phyloP scores from a whole-genome alignment of 2,888 invertebrate species.

The Megamerina dolium region DNA sequence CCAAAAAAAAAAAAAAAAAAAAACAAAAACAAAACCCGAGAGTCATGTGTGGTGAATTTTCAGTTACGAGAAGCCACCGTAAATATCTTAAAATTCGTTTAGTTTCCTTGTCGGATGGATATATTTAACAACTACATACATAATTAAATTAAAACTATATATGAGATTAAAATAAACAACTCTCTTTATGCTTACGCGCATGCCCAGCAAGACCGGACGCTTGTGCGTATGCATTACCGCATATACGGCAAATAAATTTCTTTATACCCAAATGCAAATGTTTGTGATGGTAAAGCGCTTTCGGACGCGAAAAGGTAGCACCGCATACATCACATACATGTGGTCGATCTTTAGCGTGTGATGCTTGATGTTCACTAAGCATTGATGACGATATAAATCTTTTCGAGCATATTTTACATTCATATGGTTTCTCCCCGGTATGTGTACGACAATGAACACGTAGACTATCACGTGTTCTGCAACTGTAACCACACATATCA shows the following conservation, averaged over 20 bases:
- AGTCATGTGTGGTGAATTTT: no score
- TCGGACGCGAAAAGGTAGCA: slow-evolving; percentile 31
- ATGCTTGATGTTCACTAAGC: slow-evolving; percentile 24
- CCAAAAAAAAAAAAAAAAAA: no score
- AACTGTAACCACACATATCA: slow-evolving; percentile 19
- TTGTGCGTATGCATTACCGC: slow-evolving; percentile 34
- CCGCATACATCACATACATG: slow-evolving; percentile 30
- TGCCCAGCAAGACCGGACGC: slow-evolving; percentile 35
- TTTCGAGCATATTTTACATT: slow-evolving; percentile 23
- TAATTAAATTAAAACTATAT: neutral
- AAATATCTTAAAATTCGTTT: neutral
- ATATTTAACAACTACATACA: neutral
- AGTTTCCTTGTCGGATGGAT: neutral
- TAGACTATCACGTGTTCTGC: slow-evolving; percentile 32
- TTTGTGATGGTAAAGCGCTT: slow-evolving; percentile 32
- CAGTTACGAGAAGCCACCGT: no score
- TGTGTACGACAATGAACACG: slow-evolving; percentile 21
- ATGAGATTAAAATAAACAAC: slow-evolving; percentile 2
- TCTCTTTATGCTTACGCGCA: slow-evolving; percentile 27
- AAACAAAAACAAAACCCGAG: no score
- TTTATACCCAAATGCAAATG: slow-evolving; percentile 32
- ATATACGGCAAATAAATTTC: slow-evolving; percentile 35
- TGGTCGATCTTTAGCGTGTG: slow-evolving; percentile 26
- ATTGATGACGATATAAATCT: slow-evolving; percentile 22
- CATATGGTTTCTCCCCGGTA: neutral